These are phyloP conservation scores for Caenorhabditis parvicauda DNA, from an alignment of 2,888 invertebrate genomes.

Conservation along the genomic window DNA sequence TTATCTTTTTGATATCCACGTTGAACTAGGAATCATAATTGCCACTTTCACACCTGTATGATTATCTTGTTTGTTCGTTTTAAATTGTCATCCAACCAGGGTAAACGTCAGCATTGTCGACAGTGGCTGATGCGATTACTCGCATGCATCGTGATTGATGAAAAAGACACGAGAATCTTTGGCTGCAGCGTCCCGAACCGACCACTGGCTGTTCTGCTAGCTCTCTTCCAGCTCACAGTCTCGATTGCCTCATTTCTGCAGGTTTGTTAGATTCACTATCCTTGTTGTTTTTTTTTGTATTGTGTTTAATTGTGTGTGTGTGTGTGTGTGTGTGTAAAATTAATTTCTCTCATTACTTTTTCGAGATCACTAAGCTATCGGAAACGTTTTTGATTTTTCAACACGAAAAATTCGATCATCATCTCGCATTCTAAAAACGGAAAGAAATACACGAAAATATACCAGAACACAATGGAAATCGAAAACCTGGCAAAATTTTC, in stretches of 20 bases:
- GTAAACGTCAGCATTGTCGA: too few species aligned
- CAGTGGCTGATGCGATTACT: conserved; percentile 56
- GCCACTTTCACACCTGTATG: too few species aligned
- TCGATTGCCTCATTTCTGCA: conserved; percentile 49
- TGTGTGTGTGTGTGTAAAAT: too few species aligned
- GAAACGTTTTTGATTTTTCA: neutral
- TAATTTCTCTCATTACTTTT: neutral
- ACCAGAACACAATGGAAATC: too few species aligned
- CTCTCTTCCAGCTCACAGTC: conserved; percentile 46
- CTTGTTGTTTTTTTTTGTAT: neutral
- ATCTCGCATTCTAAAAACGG: too few species aligned
- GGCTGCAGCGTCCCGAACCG: conserved; percentile 45
- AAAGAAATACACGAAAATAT: too few species aligned
- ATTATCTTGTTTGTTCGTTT: too few species aligned
- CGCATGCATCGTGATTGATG: conserved; percentile 46
- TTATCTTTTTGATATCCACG: too few species aligned
- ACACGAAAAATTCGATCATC: neutral
- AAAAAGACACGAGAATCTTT: conserved; percentile 48
- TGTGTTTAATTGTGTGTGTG: too few species aligned
- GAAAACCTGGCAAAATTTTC: too few species aligned
- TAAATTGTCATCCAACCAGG: too few species aligned
- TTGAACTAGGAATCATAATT: too few species aligned
- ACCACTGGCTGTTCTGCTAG: conserved; percentile 37
- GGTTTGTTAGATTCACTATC: conserved; percentile 26
- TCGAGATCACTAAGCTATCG: neutral